Evolutionary conservation across 2,797 vertebrate species (phyloP), one percentile per base, ranked within the genome.

Genomic region (Erpetoichthys calabaricus): DNA sequence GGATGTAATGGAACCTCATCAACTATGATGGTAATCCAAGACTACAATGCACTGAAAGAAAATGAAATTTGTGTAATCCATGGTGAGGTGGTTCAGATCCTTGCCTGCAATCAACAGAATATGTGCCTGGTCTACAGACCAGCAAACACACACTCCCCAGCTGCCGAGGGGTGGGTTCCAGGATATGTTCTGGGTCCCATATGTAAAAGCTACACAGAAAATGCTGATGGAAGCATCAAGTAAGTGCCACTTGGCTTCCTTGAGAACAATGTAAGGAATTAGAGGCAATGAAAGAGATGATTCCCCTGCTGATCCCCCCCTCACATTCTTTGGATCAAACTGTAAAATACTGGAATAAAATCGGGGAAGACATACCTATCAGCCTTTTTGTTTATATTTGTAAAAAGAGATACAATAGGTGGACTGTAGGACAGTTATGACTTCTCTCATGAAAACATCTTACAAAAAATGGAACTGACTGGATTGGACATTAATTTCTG

Each of bases 121-220:
- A 97, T 97, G 94, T 93, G 84, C 80, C 89, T 98, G 64, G 95
- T 99, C 57, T 95, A 86, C 80, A 90, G 95, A 60, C 86, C 91
- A 0, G 91, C 93, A 57, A 89, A 90, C 3, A 88, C 88, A 77
- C 89, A 85, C 8, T 97, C 92, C 3, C 95, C 96, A 0, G 93
- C 94, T 0, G 96, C 96, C 0, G 94, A 99, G 83, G 96, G 94
- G 85, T 99, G 94, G 94, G 91, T 99, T 65, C 96, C 94, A 0
- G 94, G 94, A 61, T 86, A 74, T 62, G 77, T 97, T 74, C 74
- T 98, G 75, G 86, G 88, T 57, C 92, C 91, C 42, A 75, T 84
- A 76, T 72, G 80, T 72, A 95, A 94, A 83, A 65, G 83, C 43
- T 73, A 84, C 41, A 78, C 87, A 85, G 96, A 96, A 80, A 92